Percentiles rank a stretch among this genome's conserved stretches.
These are phyloP conservation scores for Hoplias malabaricus DNA, from an alignment of 2,113 vertebrate species.

Conservation along the genomic window DNA sequence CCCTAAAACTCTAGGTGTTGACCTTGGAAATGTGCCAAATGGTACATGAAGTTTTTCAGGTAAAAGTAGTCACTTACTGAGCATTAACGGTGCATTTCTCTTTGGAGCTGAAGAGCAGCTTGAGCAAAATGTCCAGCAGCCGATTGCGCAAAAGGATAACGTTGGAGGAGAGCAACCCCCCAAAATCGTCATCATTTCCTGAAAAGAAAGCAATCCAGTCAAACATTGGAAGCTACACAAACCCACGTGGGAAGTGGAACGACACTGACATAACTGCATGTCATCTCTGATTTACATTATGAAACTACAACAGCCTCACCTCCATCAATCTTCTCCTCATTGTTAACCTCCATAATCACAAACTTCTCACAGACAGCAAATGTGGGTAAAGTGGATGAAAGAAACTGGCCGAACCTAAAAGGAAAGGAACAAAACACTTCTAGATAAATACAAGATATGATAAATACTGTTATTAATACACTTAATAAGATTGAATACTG, in stretches of 20 bases:
- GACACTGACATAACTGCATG: no score
- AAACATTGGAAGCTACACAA: background rate
- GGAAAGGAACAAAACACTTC: conserved; percentile 6
- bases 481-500: no score
- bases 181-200: conserved; percentile 92
- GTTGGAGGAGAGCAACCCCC: conserved; percentile 91
- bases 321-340: conserved; percentile 91
- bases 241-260: no score
- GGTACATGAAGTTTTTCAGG: no score
- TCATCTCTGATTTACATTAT: no score
- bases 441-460: no score
- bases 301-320: conserved; percentile 73
- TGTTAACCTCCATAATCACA: conserved; percentile 95
- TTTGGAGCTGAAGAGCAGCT: conserved; percentile 89
- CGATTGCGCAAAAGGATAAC: conserved; percentile 92
- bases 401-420: conserved; percentile 91
- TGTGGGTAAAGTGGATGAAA: conserved; percentile 94
- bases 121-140: conserved; percentile 90
- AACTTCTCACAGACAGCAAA: conserved; percentile 99
- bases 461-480: no score
- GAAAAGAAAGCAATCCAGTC: conserved; percentile 20
- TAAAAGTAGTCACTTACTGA: conserved; percentile 81
- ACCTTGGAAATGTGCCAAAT: no score
- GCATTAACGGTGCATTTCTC: conserved; percentile 90
- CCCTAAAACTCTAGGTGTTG: no score